Evolutionary conservation across 2,113 vertebrate species (phyloP).

Genomic region (Nettapus auritus): DNA sequence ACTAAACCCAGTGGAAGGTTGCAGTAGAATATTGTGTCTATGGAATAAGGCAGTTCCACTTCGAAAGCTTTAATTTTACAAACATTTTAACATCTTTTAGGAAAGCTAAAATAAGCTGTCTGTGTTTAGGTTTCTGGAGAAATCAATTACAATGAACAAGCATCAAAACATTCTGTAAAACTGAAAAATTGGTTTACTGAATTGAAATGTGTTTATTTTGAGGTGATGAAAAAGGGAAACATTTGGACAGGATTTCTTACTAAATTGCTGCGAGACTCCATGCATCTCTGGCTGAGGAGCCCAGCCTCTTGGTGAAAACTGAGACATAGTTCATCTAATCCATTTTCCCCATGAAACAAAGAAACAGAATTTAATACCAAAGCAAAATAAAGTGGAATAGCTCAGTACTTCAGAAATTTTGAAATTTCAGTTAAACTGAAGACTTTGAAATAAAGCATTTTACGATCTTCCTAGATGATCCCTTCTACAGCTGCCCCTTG

Average conservation of each 20-base stretch:
- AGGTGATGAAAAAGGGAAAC: background rate
- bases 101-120: background rate
- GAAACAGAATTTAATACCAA: background rate
- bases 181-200: background rate
- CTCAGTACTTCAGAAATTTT: background rate
- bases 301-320: background rate
- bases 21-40: background rate
- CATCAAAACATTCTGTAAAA: background rate
- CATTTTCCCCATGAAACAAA: background rate
- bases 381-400: background rate
- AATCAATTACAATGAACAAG: background rate
- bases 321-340: background rate
- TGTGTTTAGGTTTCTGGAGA: background rate
- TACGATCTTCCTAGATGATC: background rate
- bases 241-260: background rate
- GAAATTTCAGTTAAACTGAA: background rate
- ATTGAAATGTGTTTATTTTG: slow-evolving; percentile 2
- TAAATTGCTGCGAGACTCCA: background rate
- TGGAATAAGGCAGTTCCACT: background rate
- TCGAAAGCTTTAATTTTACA: background rate
- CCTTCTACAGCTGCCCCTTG: background rate
- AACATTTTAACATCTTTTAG: background rate
- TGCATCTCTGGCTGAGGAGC: background rate
- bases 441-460: background rate
- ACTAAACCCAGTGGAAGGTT: background rate